These are phyloP conservation scores for Cichladusa arquata DNA, from an alignment of 2,113 vertebrate species.

Conservation along the genomic window DNA sequence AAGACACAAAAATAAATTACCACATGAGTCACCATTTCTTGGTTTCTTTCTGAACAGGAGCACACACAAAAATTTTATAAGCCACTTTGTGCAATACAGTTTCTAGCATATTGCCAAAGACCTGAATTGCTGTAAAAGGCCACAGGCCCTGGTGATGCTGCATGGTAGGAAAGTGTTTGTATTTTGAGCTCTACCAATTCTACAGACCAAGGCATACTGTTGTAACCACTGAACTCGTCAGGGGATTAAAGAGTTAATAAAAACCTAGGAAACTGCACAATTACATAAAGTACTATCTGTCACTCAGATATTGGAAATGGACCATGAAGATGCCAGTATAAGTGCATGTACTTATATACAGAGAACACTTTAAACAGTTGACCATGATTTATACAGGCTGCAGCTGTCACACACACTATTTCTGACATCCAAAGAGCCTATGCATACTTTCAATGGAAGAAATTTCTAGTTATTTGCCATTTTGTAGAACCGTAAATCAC, in stretches of 20 bases:
- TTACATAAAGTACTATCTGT: slow-evolving; percentile 23
- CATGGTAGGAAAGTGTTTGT: neutral
- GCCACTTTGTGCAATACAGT: neutral
- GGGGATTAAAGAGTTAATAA: slow-evolving; percentile 38
- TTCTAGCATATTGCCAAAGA: neutral
- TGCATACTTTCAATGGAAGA: slow-evolving; percentile 33
- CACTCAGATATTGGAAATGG: slow-evolving; percentile 38
- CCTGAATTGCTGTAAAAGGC: neutral
- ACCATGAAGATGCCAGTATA: slow-evolving; percentile 21
- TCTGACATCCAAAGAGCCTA: slow-evolving; percentile 16
- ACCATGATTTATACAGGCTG: slow-evolving; percentile 30
- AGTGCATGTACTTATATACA: slow-evolving; percentile 35
- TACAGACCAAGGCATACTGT: neutral
- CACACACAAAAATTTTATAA: rapidly evolving
- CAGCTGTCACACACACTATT: slow-evolving; percentile 17
- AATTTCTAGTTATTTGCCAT: slow-evolving; percentile 65
- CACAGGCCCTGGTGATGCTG: rapidly evolving
- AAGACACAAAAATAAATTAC: neutral
- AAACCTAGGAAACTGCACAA: neutral
- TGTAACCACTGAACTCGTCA: neutral
- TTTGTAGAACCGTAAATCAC: slow-evolving; percentile 66
- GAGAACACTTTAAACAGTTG: slow-evolving; percentile 21
- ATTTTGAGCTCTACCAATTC: neutral
- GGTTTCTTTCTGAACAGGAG: neutral
- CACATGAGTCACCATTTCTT: neutral